phyloP scores from a whole-genome alignment of 2,888 invertebrate genomes.

The Ophraella communa region DNA sequence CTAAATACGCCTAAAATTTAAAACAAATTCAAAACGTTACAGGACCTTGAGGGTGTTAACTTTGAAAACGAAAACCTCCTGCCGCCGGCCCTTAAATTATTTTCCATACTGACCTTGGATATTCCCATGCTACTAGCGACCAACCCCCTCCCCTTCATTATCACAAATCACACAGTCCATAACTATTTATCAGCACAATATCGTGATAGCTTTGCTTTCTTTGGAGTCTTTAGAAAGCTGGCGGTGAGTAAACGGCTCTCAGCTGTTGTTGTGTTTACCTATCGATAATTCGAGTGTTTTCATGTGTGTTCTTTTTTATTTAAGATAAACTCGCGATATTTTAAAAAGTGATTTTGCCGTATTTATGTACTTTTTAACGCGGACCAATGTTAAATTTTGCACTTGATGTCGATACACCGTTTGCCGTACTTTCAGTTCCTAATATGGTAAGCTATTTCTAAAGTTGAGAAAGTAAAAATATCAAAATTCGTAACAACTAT shows the following conservation, averaged over 20 bases:
- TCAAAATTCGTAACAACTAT: no score
- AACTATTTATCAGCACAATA: slow-evolving; percentile 49
- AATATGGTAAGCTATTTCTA: slow-evolving; percentile 62
- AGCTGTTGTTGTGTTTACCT: background rate
- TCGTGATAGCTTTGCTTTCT: slow-evolving; percentile 30
- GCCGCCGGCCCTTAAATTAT: background rate
- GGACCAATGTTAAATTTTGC: slow-evolving; percentile 53
- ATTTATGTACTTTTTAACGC: background rate
- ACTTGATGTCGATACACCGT: slow-evolving; percentile 70
- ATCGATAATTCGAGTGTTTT: no score
- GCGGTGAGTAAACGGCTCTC: slow-evolving; percentile 1
- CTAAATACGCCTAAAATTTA: no score
- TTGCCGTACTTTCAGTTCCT: slow-evolving; percentile 72
- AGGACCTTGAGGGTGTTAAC: background rate
- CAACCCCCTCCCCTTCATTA: slow-evolving; percentile 48
- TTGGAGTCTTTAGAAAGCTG: slow-evolving; percentile 36
- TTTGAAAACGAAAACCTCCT: background rate
- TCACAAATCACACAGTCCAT: slow-evolving; percentile 49
- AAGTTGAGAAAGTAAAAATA: background rate
- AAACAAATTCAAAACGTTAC: no score
- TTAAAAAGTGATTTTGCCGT: background rate
- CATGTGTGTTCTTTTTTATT: no score
- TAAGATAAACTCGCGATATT: no score
- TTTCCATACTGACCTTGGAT: slow-evolving; percentile 46
- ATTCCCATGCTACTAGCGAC: slow-evolving; percentile 28